Percentiles rank a stretch among this genome's conserved stretches.
Evolutionary conservation across 2,113 vertebrate species (phyloP).

Genomic region (Salminus brasiliensis): DNA sequence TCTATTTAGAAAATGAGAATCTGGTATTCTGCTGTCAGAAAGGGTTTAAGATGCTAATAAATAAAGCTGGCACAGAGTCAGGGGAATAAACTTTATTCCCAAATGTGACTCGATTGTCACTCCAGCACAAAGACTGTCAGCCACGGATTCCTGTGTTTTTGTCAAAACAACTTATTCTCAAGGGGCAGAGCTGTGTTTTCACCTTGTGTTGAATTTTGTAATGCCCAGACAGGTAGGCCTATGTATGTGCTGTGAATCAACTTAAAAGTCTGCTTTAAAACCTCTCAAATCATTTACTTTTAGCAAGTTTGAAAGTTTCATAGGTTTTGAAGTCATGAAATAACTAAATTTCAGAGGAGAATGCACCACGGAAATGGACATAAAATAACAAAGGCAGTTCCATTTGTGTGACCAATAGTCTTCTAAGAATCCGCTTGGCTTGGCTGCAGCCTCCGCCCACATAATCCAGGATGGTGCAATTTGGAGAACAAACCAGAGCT

Average conservation of each 20-base stretch:
- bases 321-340: no score
- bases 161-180: background rate
- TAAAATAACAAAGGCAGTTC: no score
- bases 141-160: background rate
- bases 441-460: no score
- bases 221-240: background rate
- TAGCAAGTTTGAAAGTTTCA: no score
- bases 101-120: conserved; percentile 10
- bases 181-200: background rate
- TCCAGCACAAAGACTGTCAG: background rate
- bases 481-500: background rate
- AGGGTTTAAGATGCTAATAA: background rate
- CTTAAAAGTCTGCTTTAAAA: background rate
- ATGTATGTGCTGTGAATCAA: background rate
- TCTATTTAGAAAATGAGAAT: conserved; percentile 13
- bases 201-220: background rate
- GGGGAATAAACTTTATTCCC: background rate
- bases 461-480: no score
- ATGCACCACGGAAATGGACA: no score
- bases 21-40: background rate
- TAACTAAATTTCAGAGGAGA: no score
- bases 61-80: background rate
- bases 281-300: background rate
- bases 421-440: no score
- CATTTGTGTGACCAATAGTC: no score